Base-by-base conservation (phyloP, 2,797 vertebrate species). In the Heterohyrax brucei region DNA sequence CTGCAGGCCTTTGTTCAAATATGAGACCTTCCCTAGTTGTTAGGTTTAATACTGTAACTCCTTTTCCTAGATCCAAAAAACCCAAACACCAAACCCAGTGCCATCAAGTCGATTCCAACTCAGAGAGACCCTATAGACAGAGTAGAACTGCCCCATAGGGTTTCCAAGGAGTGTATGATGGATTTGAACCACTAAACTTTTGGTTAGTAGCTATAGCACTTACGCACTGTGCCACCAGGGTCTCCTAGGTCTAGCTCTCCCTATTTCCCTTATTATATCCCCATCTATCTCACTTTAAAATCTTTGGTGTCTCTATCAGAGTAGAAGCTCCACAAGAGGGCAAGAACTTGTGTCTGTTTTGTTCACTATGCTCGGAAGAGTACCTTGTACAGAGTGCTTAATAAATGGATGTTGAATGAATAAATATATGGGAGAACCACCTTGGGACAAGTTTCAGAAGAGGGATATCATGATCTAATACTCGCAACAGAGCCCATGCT, bases 321-420 rank as follows among this genome's bases (percentile, higher is more conserved):
- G 82, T 30, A n/a, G 7, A 87, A 85, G 10, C 22, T 75, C 46
- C 39, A 24, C 3, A 14, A 72, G 7, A 72, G 7, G 18, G 62
- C 33, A 86, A 39, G 48, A 48, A 64, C 82, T 89, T 84, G 80
- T 87, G 77, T 68, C 10, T 14, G 22, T 33, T 62, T 56, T 90
- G 48, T 75, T 95, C 4, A 84, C 21, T 44, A 22, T 81, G 59
- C 46, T 19, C 73, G 77, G 7, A 85, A 72, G 0, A 75, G 4
- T 70, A 82, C 16, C 39, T 94, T 89, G 39, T 1, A 22, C n/a
- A n/a, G 8, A 89, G 53, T 56, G 16, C 64, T 94, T 95, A 73
- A 78, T 75, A 85, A 91, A 84, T 79, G 61, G 80, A 84, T 89
- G 56, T 9, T 62, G 72, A 81, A 80, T 72, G 10, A 61, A 33